Base-by-base conservation (phyloP, 2,797 vertebrate species). In the Hemibagrus guttatus region DNA sequence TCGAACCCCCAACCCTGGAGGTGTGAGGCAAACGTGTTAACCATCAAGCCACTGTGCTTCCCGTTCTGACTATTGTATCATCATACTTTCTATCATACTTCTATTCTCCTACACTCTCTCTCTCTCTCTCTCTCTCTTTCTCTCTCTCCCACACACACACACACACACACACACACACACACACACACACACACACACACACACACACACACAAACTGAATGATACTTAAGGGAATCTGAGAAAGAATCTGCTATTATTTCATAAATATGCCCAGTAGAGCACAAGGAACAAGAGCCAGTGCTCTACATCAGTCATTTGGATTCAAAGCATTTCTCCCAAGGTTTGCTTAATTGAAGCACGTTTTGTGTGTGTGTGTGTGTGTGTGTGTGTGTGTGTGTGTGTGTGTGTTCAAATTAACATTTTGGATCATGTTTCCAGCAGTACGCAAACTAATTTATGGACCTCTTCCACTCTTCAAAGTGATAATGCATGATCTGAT, bases 401-500 rank as follows among this genome's bases (percentile, higher is more conserved):
- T 72, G 81, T 72, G 81, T 84, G 68, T 87, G 59, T 56, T 23
- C 59, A 89, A 83, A 87, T 90, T 89, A 85, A 85, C 89, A 88
- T 89, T 88, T 90, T 89, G 87, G 88, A 91, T 91, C 87, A 87
- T 89, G 85, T 91, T 90, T 90, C 86, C 58, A 87, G 72, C 71
- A 79, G 35, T 84, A 89, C 61, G 66, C 86, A 88, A 89, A 86
- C 87, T 90, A 85, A 90, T 91, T 89, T 89, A 88, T 90, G 87
- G 85, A 86, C 81, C 87, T 87, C 85, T 85, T 85, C 86, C 78
- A 85, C 84, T 86, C 69, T 80, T 72, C 84, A 76, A 79, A 56
- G 86, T 90, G 94, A 94, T 93, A 94, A 94, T 93, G 91, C 91
- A 92, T 94, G 91, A 94, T 92, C 81, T 74, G 92, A 92, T 94